Base-by-base conservation (phyloP, 2,888 invertebrate species). In the Epirrhoe alternata region DNA sequence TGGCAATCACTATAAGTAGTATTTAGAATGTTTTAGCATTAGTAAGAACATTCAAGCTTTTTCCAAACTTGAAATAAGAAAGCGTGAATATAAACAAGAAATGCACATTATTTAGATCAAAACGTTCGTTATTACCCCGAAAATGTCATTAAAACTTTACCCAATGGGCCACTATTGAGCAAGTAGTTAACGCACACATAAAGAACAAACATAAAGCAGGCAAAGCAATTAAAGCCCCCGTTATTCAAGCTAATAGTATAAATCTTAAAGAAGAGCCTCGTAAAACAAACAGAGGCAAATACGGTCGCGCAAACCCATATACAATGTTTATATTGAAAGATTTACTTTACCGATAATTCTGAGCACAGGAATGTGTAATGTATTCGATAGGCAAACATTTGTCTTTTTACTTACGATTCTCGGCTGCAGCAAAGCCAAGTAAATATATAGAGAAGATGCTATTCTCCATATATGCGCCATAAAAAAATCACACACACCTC, bases 151-250 rank as follows among this genome's bases (percentile, higher is more conserved):
- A 53, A 64, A 68, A 61, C 61, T 58, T 54, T 52, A 68, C 56
- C 65, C 58, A 50, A 35, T 51, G 30, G 30, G 30, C 30, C 10
- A 54, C 12, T 59, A 52, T 55, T 58, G 50, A 56, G 56, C 45
- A 65, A 79, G 76, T 74, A 77, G 70, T 74, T 72, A 69, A 73
- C 72, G 75, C 79, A 78, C 76, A 80, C 74, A 77, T 71, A 75
- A 77, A 81, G 77, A 77, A 74, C 81, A 83, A 86, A 88, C 83
- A 85, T 78, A 77, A 81, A 85, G 75, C 84, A 83, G 83, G 75
- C 82, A 80, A 81, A 83, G 86, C 82, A 87, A 88, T 88, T 85
- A 89, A 89, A 86, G 75, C 75, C 80, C 83, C 88, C 84, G 89
- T 86, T 88, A 89, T 85, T 81, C 83, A 71, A 75, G 78, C 79